Evolutionary conservation across 1,140 invertebrate genomes (phyloP).

Genomic region (Coptotermes formosanus): DNA sequence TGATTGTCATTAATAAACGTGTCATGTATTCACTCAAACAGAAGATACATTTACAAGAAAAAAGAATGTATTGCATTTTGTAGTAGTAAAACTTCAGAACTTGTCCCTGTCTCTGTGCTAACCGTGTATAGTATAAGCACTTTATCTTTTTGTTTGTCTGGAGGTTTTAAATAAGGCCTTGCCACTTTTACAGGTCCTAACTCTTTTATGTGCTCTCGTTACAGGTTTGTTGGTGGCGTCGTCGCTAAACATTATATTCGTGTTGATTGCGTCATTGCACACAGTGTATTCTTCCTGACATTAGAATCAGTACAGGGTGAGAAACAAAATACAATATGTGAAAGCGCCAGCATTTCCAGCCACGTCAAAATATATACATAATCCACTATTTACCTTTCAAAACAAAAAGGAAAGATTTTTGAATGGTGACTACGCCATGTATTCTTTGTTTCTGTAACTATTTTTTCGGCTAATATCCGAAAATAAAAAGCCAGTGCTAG

Average conservation of each 20-base stretch:
- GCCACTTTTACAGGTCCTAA: background rate
- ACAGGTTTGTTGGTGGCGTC: background rate
- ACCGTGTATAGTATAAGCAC: too few species aligned
- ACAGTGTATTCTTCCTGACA: background rate
- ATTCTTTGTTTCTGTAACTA: background rate
- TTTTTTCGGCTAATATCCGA: background rate
- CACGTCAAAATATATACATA: background rate
- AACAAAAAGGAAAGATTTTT: background rate
- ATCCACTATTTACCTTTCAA: background rate
- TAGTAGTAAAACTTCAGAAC: too few species aligned
- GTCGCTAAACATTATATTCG: background rate
- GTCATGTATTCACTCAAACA: too few species aligned
- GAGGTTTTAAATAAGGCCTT: too few species aligned
- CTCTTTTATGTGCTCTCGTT: background rate
- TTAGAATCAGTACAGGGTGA: background rate
- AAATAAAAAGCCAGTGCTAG: background rate
- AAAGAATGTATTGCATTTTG: too few species aligned
- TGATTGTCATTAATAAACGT: too few species aligned
- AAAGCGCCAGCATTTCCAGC: background rate
- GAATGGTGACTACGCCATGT: background rate
- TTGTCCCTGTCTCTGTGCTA: too few species aligned
- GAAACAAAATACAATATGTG: background rate
- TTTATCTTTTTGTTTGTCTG: too few species aligned
- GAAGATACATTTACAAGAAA: too few species aligned
- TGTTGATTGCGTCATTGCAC: background rate